Base-by-base conservation (phyloP, 1,140 invertebrate species). In the Eumeta japonica region DNA sequence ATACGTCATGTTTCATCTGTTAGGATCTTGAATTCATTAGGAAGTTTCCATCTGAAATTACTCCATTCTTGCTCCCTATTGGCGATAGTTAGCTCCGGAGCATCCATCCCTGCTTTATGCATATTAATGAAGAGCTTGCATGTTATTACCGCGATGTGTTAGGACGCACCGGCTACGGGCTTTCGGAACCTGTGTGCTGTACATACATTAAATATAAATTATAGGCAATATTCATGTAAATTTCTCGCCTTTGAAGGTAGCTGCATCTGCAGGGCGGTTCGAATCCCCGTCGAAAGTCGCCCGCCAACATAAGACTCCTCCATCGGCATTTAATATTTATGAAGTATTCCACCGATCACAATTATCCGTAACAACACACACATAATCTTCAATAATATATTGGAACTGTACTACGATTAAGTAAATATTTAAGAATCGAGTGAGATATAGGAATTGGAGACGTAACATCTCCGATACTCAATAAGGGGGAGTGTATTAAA, bases 21-120 rank as follows among this genome's bases (percentile, higher is more conserved):
- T 51, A 50, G 62, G 52, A 56, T 60, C 58, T 52, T 55, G 60
- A 59, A 63, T 65, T 67, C 52, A 58, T 65, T 64, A 58, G 41
- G 41, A 60, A 71, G 56, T 71, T 63, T 56, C 42, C 39, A 39
- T 50, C 51, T 58, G 52, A 58, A 58, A 66, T 62, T 57, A 62
- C 49, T 48, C 52, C 45, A 34, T 43, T 46, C 48, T 24, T 24
- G n/a, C 5, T 24, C 20, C 20, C 20, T 44, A 51, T 55, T 44
- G 41, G 28, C 50, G 48, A 64, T 63, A 57, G 57, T 54, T 47
- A 37, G 47, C 46, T 53, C 50, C 54, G 52, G 32, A 54, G 32
- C 30, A 33, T 39, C 45, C 39, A 54, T 50, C 50, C 51, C 46
- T 46, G 49, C 54, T 54, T 50, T 56, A 62, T 66, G 56, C 59